Base-by-base conservation (phyloP, 2,888 invertebrate species). In the Euproctis similis region DNA sequence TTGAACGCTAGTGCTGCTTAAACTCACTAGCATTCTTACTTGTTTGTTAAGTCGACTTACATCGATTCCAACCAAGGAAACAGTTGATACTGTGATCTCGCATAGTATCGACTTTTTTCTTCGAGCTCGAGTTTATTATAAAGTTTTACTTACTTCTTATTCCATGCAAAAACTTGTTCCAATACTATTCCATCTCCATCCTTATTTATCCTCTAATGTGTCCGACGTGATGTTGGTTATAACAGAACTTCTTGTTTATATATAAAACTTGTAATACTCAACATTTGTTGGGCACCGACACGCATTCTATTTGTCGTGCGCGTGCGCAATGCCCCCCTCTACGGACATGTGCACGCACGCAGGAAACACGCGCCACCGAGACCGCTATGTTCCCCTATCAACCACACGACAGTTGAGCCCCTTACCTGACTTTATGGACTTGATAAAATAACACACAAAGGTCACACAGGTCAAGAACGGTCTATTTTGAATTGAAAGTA, bases 341-440 rank as follows among this genome's bases (percentile, higher is more conserved):
- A 51, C 25, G 29, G 22, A 27, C 45, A 46, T 48, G 65, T 56
- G 52, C 53, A 44, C 14, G 6, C 53, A 50, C 67, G 69, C 80
- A 75, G 77, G 76, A 75, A 75, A 59, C 75, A 70, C 67, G 74
- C 72, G 62, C 66, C 65, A 62, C 60, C 59, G 45, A 45, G 33
- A 48, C 48, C 46, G 46, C 48, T 48, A 48, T 30, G 39, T 36
- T 40, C 45, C 29, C 39, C 31, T 32, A 34, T 39, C 45, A 37
- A 39, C n/a, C 51, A 49, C 52, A 43, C 38, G 29, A 30, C 41
- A 37, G 36, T 41, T 31, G 34, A 45, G 49, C 39, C 53, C 56
- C 54, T 51, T 53, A 53, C 54, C 52, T n/a, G n/a, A n/a, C n/a
- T 59, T 58, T 54, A 62, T 53, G 47, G 55, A 55, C 59, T 57